Base-by-base conservation (phyloP, 2,797 vertebrate genomes). In the Prionace glauca region DNA sequence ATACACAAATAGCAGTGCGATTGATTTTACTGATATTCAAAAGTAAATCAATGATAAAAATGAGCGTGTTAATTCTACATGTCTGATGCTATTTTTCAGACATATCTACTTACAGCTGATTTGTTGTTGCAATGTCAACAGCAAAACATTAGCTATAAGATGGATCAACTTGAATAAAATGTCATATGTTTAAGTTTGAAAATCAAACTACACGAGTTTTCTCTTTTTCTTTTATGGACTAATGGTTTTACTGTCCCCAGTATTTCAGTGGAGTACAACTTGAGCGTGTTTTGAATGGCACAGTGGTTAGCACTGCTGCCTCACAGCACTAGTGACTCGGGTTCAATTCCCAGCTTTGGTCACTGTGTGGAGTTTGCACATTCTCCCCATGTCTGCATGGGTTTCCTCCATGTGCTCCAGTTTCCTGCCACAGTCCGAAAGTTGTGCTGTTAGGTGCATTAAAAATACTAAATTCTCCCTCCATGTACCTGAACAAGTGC, bases 1-100 rank as follows among this genome's bases (percentile, higher is more conserved):
- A 45, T 84, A 24, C 11, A 10, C 2, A 26, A 22, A 41, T 69
- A 69, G 41, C 36, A 69, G 65, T 41, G n/a, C 20, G 69, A 67
- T 92, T 92, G n/a, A 69, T 92, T 24, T 92, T 69, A 20, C 62
- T 92, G 65, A 24, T 92, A 69, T 92, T 92, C 65, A 26, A 69
- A 69, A 24, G 56, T 18, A 92, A 36, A 41, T 92, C 8, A 62
- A 1, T 92, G n/a, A 29, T 67, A 69, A 24, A 91, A 91, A 65
- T 20, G 32, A 7, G 32, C 24, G 32, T n/a, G 56, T 88, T 88
- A 32, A 92, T 24, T 92, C 36, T 41, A 3, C 36, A 7, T 41
- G 5, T 20, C n/a, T 84, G n/a, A 41, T 41, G 81, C 20, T 84
- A 41, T 20, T 45, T 84, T 84, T 22, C 41, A 45, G 81, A 24